These are phyloP conservation scores for Oreamnos americanus DNA, from an alignment of 2,113 vertebrate species.

Conservation along the genomic window DNA sequence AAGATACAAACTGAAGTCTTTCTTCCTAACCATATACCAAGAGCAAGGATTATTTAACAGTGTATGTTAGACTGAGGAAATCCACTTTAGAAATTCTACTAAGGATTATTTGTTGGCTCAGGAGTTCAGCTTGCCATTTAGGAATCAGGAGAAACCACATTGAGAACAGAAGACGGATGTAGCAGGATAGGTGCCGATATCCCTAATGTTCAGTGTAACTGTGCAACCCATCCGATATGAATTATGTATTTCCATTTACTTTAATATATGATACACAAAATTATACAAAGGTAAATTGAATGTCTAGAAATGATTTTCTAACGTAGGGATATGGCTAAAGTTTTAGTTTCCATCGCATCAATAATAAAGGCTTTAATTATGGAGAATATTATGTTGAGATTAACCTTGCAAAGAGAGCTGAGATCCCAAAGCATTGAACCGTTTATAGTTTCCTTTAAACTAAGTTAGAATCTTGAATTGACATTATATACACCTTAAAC, in stretches of 20 bases:
- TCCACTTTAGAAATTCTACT: not conserved
- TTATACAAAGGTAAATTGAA: not conserved
- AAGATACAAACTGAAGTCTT: not conserved
- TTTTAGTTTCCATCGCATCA: not conserved
- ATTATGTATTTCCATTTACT: not conserved
- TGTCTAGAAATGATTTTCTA: not conserved
- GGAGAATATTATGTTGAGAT: not conserved
- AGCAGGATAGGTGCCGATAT: not conserved
- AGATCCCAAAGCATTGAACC: not conserved
- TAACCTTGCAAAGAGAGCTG: not conserved
- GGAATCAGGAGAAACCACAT: not conserved
- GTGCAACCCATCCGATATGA: not conserved
- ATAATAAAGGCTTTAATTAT: constrained; percentile 6
- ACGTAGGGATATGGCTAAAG: not conserved
- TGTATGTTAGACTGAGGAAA: not conserved
- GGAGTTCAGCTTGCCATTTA: not conserved
- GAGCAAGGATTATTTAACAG: not conserved
- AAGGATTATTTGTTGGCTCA: not conserved
- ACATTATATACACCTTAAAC: not conserved
- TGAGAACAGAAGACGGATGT: not conserved
- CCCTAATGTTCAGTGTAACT: not conserved
- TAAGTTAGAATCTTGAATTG: not conserved
- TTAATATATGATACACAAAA: not conserved
- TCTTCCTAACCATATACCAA: not conserved
- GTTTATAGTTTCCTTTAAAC: not conserved